These are phyloP conservation scores for Bacillus rossius DNA, from an alignment of 1,140 invertebrate genomes.

Conservation along the genomic window DNA sequence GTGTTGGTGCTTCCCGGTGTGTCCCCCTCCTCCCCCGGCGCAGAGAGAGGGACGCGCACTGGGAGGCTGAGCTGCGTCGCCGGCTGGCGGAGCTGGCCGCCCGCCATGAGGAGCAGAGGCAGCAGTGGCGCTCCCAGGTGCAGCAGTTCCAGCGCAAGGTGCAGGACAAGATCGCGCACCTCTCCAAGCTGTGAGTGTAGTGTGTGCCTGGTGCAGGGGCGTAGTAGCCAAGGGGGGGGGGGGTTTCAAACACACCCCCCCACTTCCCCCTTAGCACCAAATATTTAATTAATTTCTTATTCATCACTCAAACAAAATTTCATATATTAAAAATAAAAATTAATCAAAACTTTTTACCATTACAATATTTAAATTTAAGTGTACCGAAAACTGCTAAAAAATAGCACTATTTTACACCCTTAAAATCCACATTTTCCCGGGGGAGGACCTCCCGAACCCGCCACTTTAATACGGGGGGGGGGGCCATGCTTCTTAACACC, in stretches of 20 bases:
- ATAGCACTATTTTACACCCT: too few species aligned
- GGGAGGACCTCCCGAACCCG: background rate
- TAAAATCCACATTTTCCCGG: too few species aligned
- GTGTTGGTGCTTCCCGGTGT: background rate
- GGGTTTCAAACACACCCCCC: too few species aligned
- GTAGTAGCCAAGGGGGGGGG: background rate
- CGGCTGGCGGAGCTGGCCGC: background rate
- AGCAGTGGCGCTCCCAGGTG: constrained; percentile 18
- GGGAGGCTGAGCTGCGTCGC: background rate
- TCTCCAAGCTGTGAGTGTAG: constrained; percentile 48
- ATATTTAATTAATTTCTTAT: too few species aligned
- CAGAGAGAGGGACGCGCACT: constrained; percentile 3
- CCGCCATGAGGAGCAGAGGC: background rate
- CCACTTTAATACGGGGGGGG: too few species aligned
- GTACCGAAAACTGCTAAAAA: too few species aligned
- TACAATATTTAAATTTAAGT: too few species aligned
- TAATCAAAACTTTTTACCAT: too few species aligned
- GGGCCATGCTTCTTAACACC: too few species aligned
- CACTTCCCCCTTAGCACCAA: too few species aligned
- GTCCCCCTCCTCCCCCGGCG: background rate
- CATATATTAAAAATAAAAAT: too few species aligned
- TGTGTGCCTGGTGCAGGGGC: constrained; percentile 1
- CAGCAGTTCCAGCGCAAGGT: constrained; percentile 41
- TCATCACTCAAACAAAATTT: too few species aligned
- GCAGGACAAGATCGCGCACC: constrained; percentile 45